These are phyloP conservation scores for Epinephelus coioides DNA, from an alignment of 2,797 vertebrate species.

Conservation along the genomic window DNA sequence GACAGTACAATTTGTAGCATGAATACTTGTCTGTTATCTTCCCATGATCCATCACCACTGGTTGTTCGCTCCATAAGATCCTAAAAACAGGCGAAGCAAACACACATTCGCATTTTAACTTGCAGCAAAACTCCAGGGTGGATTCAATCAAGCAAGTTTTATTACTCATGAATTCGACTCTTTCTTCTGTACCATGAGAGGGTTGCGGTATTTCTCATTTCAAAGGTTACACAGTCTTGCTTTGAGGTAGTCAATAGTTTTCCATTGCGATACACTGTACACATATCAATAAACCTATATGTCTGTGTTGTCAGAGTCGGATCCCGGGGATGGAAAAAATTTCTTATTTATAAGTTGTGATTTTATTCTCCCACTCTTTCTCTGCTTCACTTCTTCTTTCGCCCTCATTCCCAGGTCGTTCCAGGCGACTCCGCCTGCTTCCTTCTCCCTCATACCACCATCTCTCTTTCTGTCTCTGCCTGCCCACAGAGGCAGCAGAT, in stretches of 20 bases:
- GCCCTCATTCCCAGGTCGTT: slow-evolving; percentile 9
- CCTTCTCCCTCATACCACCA: neutral
- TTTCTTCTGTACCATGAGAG: neutral
- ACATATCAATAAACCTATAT: slow-evolving; percentile 2
- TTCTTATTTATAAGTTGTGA: neutral
- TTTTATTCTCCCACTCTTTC: neutral
- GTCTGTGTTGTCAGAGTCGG: neutral
- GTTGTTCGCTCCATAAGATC: too few species aligned
- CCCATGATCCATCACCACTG: too few species aligned
- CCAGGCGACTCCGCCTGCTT: neutral
- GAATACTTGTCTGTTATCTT: too few species aligned
- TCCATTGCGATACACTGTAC: neutral
- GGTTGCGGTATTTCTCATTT: neutral
- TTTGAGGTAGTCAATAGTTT: neutral
- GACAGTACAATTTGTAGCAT: too few species aligned
- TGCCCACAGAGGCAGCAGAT: slow-evolving; percentile 54
- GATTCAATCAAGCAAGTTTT: neutral
- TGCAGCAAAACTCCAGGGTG: neutral
- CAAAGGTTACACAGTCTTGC: neutral
- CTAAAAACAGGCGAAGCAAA: too few species aligned
- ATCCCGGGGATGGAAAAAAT: neutral
- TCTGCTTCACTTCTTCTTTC: neutral
- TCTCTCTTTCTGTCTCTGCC: neutral
- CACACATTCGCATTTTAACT: too few species aligned
- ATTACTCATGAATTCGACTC: neutral